These are phyloP conservation scores for Aquatica leii DNA, from an alignment of 2,888 invertebrate species.

Conservation along the genomic window DNA sequence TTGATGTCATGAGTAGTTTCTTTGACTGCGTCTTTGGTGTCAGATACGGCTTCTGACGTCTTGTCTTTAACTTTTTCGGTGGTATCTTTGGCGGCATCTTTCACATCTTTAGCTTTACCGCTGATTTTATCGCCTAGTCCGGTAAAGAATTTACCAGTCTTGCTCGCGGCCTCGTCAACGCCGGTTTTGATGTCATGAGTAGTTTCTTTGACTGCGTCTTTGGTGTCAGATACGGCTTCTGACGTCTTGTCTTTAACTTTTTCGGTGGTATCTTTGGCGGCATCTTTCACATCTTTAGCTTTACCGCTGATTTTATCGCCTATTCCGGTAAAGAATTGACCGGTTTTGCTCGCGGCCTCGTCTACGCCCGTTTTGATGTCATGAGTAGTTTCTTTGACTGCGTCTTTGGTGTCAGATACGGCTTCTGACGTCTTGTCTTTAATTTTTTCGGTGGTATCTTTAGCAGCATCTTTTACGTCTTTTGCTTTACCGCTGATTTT, in stretches of 20 bases:
- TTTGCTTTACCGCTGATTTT: slow-evolving; percentile 30
- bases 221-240: slow-evolving; percentile 7
- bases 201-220: background rate
- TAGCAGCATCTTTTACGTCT: background rate
- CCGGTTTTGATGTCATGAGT: background rate
- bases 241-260: background rate
- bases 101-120: slow-evolving; percentile 27
- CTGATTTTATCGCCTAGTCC: slow-evolving; percentile 36
- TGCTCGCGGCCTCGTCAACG: slow-evolving; percentile 23
- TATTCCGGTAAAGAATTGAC: slow-evolving; percentile 33
- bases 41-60: background rate
- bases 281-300: slow-evolving; percentile 13
- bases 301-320: slow-evolving; percentile 31
- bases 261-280: background rate
- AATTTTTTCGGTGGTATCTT: slow-evolving; percentile 13
- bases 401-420: background rate
- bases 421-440: slow-evolving; percentile 3
- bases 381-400: slow-evolving; percentile 17
- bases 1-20: slow-evolving; percentile 35
- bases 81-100: slow-evolving; percentile 11
- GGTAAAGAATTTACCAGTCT: slow-evolving; percentile 38
- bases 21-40: slow-evolving; percentile 15
- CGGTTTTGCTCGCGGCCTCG: slow-evolving; percentile 28
- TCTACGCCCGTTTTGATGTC: slow-evolving; percentile 23
- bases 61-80: slow-evolving; percentile 17